Conservation (phyloP, 2,888 invertebrate species). For the Junonia oenone region DNA sequence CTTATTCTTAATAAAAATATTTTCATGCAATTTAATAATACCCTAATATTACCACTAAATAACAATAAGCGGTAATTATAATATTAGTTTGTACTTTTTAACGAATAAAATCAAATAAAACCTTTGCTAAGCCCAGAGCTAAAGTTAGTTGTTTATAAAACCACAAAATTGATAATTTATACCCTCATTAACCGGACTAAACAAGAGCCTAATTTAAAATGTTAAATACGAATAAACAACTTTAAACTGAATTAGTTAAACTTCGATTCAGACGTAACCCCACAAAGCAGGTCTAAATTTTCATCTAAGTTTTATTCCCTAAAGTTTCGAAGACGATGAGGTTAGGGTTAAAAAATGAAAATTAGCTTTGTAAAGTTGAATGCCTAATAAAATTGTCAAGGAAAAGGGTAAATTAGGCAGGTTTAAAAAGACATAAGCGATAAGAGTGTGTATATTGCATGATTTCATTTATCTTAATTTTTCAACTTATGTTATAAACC, state of each 20-base stretch:
- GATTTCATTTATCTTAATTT: too few species aligned
- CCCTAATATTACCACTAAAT: too few species aligned
- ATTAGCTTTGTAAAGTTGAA: background rate
- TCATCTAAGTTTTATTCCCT: constrained; percentile 14
- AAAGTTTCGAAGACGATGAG: constrained; percentile 6
- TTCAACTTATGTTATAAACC: too few species aligned
- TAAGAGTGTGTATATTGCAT: too few species aligned
- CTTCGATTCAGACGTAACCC: constrained; percentile 1
- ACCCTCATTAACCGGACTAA: background rate
- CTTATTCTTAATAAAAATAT: too few species aligned
- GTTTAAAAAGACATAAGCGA: background rate
- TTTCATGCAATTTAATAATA: too few species aligned
- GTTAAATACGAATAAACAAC: constrained; percentile 6
- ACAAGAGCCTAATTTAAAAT: background rate
- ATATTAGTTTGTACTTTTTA: too few species aligned
- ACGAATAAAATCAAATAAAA: too few species aligned
- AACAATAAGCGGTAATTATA: too few species aligned
- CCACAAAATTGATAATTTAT: background rate
- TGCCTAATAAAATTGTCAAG: background rate
- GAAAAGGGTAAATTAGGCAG: background rate
- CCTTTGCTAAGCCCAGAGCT: too few species aligned
- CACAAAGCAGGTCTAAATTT: constrained; percentile 4
- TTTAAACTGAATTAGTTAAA: constrained; percentile 9
- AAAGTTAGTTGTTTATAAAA: background rate
- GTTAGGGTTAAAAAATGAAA: constrained; percentile 3